Evolutionary conservation across 2,888 invertebrate species (phyloP).

Genomic region (Hypomecis punctinalis): DNA sequence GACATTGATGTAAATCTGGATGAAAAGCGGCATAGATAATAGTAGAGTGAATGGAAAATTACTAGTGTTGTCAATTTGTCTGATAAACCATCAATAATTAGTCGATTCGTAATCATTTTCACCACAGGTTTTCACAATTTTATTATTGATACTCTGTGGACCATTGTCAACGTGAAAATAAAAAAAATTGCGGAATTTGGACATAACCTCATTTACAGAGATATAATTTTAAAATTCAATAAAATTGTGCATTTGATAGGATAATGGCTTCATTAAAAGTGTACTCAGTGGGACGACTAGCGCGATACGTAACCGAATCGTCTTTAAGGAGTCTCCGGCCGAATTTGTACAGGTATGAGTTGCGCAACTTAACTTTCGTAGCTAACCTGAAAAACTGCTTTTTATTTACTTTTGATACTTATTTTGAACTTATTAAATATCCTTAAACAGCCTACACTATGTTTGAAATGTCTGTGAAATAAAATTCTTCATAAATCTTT

Average conservation of each 20-base stretch:
- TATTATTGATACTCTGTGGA: not conserved
- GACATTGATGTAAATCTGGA: not conserved
- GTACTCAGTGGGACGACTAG: conserved; percentile 78
- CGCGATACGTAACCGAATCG: conserved; percentile 77
- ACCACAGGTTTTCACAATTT: too few relatives aligned
- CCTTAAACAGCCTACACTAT: not conserved
- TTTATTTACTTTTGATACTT: conserved; percentile 6
- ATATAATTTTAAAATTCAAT: conserved; percentile 24
- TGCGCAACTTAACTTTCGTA: conserved; percentile 70
- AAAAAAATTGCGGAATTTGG: conserved; percentile 46
- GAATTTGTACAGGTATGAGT: conserved; percentile 79
- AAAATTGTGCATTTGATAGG: conserved; percentile 26
- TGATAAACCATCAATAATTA: too few relatives aligned
- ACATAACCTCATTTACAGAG: conserved; percentile 60
- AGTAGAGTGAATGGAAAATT: too few relatives aligned
- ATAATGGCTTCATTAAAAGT: conserved; percentile 82
- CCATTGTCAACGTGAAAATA: conserved; percentile 6
- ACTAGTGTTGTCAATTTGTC: too few relatives aligned
- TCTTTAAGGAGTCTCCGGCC: conserved; percentile 71
- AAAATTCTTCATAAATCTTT: not conserved
- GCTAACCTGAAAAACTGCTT: conserved; percentile 53
- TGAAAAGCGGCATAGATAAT: too few relatives aligned
- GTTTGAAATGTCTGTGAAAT: not conserved
- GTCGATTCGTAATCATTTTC: too few relatives aligned
- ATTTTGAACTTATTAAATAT: not conserved